Percentiles rank a stretch among this genome's conserved stretches.
Conservation (phyloP, 1,140 invertebrate genomes). For the Colletes gigas region DNA sequence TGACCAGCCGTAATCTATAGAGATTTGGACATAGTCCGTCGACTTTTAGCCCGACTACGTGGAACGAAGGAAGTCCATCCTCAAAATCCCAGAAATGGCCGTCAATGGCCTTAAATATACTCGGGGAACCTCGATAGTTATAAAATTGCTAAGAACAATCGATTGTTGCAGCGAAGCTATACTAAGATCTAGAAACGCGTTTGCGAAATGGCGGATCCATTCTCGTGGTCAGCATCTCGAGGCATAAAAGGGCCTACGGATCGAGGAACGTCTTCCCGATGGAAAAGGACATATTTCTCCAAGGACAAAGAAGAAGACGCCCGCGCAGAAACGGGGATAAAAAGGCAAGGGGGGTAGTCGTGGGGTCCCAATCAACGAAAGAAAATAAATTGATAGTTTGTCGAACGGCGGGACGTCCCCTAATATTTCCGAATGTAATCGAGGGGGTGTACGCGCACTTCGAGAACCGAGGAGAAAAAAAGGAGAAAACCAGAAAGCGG, state of each 20-base stretch:
- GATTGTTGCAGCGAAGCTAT: too few species aligned
- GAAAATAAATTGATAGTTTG: conserved; percentile 81
- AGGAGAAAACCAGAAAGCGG: conserved; percentile 34
- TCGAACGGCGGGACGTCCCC: conserved; percentile 80
- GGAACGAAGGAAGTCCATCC: background rate
- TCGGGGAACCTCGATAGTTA: background rate
- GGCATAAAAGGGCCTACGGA: too few species aligned
- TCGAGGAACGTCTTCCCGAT: background rate
- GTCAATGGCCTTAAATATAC: too few species aligned
- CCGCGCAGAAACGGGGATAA: conserved; percentile 40
- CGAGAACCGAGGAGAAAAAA: conserved; percentile 46
- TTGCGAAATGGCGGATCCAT: background rate
- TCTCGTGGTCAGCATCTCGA: too few species aligned
- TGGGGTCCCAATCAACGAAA: conserved; percentile 70
- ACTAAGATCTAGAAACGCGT: background rate
- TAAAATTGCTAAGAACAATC: too few species aligned
- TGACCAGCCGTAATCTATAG: conserved; percentile 72
- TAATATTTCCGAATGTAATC: conserved; percentile 82
- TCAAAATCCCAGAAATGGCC: background rate
- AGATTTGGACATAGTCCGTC: conserved; percentile 75
- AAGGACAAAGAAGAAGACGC: background rate
- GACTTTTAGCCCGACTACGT: conserved; percentile 35
- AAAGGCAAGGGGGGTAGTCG: conserved; percentile 53
- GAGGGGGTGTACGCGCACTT: conserved; percentile 77
- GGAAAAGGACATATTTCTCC: background rate